Evolutionary conservation across 2,797 vertebrate species (phyloP), one percentile per base, ranked within the genome.

Genomic region (Myotis myotis): DNA sequence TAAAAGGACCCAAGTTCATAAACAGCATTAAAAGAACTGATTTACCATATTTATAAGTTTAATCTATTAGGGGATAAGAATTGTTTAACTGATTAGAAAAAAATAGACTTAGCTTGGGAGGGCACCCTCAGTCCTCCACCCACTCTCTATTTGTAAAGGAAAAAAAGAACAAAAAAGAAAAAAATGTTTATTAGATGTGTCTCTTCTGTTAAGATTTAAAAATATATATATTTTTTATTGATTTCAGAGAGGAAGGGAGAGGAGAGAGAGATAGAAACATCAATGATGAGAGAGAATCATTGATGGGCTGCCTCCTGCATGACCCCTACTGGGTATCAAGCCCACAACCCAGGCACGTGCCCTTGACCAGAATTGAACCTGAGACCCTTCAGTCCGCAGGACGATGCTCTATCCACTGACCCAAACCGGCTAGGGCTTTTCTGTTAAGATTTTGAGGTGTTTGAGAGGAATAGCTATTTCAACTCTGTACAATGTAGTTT

Each of bases 401-500:
- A 12, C 2, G 12, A 30, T 25, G 28, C 28, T 62, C 60, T 30
- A 62, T 62, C 60, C 28, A 30, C 28, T 62, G 60, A 62, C 5
- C 60, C 1, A 62, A 28, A 62, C 25, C 2, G 5, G 60, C 28
- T 30, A 62, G 12, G 5, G 60, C 60, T 30, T 28, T 62, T 62
- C 57, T 62, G 57, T 62, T 62, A 62, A 17, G 66, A 57, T 17
- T n/a, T 33, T 22, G 22, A 81, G 72, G 78, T 55, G 0, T 82
- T 71, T 76, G 36, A 84, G 33, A 60, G 41, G 51, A 60, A 44
- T 44, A 84, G 68, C 30, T 62, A 82, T 72, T 89, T 88, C 62
- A 44, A 36, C 28, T 44, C 38, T 78, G 86, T 53, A 79, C 94
- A 95, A 68, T 82, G 71, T 81, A 94, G 47, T 88, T 96, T 86